phyloP scores from a whole-genome alignment of 2,797 vertebrate genomes.

The Gastrophryne carolinensis region DNA sequence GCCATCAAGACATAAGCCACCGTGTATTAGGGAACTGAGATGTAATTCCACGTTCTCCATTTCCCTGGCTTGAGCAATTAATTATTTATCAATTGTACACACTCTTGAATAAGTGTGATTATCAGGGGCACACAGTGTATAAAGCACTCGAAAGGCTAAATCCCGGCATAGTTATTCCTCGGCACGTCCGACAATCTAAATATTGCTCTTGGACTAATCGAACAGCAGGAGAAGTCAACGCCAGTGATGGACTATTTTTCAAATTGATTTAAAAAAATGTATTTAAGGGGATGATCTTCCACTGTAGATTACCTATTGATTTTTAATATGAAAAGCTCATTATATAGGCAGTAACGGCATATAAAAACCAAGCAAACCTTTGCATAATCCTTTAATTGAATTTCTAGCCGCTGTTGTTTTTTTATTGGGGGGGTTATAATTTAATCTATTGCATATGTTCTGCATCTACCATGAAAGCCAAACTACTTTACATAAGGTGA shows the following conservation, averaged over 20 bases:
- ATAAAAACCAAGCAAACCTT: conserved; percentile 97
- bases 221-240: conserved; percentile 86
- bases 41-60: conserved; percentile 46
- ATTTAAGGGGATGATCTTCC: conserved; percentile 95
- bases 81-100: conserved; percentile 72
- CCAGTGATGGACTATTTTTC: conserved; percentile 99
- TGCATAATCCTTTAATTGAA: conserved; percentile 99
- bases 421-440: conserved; percentile 98
- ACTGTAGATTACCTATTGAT: conserved; percentile 97
- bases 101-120: conserved; percentile 67
- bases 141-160: conserved; percentile 71
- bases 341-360: conserved; percentile 97
- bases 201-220: conserved; percentile 84
- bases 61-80: conserved; percentile 54
- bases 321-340: conserved; percentile 99
- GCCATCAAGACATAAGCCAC: conserved; percentile 16
- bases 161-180: conserved; percentile 72
- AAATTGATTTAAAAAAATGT: conserved; percentile 99
- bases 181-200: conserved; percentile 78
- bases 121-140: conserved; percentile 62
- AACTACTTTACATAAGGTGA: no score
- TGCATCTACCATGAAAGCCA: conserved; percentile 85
- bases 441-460: conserved; percentile 98
- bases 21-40: conserved; percentile 15
- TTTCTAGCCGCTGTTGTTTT: conserved; percentile 92